Conservation (phyloP, 2,888 invertebrate genomes). For the Beris chalybata region DNA sequence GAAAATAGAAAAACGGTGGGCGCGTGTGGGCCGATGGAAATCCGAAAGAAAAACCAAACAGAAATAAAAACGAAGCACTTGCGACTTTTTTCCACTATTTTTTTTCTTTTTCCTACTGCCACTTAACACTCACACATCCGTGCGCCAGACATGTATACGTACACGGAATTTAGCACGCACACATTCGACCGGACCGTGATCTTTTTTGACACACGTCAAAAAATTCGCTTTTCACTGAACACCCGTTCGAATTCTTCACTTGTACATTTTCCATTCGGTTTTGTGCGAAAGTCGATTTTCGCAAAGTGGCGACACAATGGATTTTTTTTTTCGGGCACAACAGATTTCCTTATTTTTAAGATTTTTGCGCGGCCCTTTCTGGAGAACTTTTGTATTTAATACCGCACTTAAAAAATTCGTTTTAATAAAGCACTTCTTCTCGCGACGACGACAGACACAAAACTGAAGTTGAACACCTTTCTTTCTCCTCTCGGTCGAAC, state of each 20-base stretch:
- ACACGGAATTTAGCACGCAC: constrained; percentile 17
- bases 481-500: not conserved
- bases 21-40: constrained; percentile 6
- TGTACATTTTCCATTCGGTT: constrained; percentile 20
- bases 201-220: constrained; percentile 35
- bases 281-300: too few relatives aligned
- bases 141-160: constrained; percentile 2
- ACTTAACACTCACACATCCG: constrained; percentile 29
- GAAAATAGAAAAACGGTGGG: not conserved
- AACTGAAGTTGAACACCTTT: constrained; percentile 29
- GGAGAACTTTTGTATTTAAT: not conserved
- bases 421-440: not conserved
- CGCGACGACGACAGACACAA: constrained; percentile 14
- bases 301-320: too few relatives aligned
- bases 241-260: constrained; percentile 3
- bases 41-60: not conserved
- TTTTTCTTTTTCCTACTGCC: constrained; percentile 2
- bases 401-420: not conserved
- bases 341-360: not conserved
- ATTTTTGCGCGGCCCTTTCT: not conserved
- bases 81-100: constrained; percentile 19
- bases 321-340: too few relatives aligned
- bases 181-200: constrained; percentile 21
- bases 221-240: constrained; percentile 26
- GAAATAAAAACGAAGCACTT: not conserved